Percentiles rank a stretch among this genome's conserved stretches.
These are phyloP conservation scores for Pristionchus mayeri DNA, from an alignment of 2,888 invertebrate species.

Conservation along the genomic window DNA sequence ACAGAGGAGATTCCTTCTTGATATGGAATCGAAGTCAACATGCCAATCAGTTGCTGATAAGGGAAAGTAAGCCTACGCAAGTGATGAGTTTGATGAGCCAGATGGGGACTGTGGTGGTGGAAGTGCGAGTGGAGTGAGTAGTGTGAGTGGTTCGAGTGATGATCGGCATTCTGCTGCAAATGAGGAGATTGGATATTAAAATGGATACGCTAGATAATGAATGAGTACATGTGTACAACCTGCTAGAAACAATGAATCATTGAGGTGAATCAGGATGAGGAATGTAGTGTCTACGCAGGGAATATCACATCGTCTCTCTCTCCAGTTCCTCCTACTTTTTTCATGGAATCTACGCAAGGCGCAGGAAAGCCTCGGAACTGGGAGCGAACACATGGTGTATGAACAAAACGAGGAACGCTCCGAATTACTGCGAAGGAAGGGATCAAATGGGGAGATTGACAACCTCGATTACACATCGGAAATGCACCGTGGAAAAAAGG, in stretches of 20 bases:
- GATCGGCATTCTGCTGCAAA: constrained; percentile 31
- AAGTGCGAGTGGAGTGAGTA: background rate
- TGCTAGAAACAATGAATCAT: constrained; percentile 17
- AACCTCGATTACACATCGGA: background rate
- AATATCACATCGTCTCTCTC: background rate
- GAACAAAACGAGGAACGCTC: no score
- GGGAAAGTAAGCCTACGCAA: constrained; percentile 12
- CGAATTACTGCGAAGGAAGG: no score
- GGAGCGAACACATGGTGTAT: no score
- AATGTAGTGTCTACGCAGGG: background rate
- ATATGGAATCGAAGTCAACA: background rate
- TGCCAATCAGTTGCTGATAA: background rate
- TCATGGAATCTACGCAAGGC: no score
- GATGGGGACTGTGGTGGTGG: constrained; percentile 47
- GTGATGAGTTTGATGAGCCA: constrained; percentile 51
- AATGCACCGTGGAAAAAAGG: background rate
- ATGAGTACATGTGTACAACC: background rate
- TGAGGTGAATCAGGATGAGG: background rate
- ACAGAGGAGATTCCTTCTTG: background rate
- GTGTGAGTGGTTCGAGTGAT: constrained; percentile 25
- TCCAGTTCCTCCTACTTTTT: no score
- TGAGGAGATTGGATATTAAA: background rate
- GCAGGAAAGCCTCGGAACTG: no score
- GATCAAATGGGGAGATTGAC: no score
- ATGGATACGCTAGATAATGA: background rate